Conservation (phyloP, 2,797 vertebrate genomes). For the Falco berigora region DNA sequence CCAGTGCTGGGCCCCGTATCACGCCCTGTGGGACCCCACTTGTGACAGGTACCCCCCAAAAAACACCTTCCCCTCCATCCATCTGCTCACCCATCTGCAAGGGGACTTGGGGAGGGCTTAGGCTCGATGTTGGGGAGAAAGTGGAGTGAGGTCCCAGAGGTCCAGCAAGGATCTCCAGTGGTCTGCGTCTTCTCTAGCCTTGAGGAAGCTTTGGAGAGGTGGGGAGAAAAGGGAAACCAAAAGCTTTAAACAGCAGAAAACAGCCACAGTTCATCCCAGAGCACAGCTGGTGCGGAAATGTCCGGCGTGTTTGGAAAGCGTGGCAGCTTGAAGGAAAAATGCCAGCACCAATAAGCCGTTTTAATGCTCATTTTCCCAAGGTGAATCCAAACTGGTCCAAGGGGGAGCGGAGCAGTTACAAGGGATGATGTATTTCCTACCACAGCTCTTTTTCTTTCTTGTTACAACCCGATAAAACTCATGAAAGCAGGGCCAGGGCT, state of each 20-base stretch:
- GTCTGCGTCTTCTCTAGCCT: neutral
- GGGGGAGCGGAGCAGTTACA: neutral
- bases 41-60: neutral
- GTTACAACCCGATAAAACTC: neutral
- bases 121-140: neutral
- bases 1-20: neutral
- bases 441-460: neutral
- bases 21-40: neutral
- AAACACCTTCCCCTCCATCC: no score
- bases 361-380: neutral
- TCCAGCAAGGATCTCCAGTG: neutral
- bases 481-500: neutral
- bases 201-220: neutral
- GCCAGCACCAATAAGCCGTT: neutral
- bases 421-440: neutral
- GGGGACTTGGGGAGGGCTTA: neutral
- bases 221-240: neutral
- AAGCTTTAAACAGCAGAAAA: neutral
- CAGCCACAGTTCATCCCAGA: neutral
- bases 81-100: neutral
- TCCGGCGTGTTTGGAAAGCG: neutral
- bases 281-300: neutral
- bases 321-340: neutral
- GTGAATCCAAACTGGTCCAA: no score
- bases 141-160: neutral